Conservation (phyloP, 2,797 vertebrate genomes). For the Enteromius argenteus region DNA sequence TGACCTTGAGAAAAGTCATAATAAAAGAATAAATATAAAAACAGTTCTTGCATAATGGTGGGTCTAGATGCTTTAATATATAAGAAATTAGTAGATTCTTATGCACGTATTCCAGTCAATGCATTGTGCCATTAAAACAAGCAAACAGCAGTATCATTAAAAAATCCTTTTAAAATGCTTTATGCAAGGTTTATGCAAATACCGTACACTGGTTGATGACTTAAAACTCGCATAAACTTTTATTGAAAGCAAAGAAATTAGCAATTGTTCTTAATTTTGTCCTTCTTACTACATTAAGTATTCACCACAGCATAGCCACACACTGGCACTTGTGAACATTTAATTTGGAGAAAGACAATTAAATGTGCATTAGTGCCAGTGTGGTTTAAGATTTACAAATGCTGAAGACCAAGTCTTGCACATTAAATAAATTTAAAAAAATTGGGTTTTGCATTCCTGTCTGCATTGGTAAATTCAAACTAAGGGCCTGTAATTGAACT, state of each 20-base stretch:
- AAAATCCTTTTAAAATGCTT: constrained; percentile 4
- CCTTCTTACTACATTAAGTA: constrained; percentile 16
- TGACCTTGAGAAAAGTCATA: constrained; percentile 16
- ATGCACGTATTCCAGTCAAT: background rate
- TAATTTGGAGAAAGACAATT: constrained; percentile 30
- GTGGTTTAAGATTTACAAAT: constrained; percentile 23
- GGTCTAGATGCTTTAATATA: background rate
- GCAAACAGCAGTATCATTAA: background rate
- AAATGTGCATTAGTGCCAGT: constrained; percentile 40
- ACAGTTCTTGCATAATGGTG: background rate
- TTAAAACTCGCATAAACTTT: constrained; percentile 6
- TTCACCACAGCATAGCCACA: constrained; percentile 23
- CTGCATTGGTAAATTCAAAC: background rate
- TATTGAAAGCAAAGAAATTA: background rate
- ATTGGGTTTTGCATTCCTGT: constrained; percentile 1
- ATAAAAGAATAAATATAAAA: constrained; percentile 14
- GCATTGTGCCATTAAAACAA: background rate
- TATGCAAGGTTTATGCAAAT: constrained; percentile 1
- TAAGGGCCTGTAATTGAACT: constrained; percentile 4
- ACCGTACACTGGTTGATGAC: background rate
- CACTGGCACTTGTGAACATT: constrained; percentile 5
- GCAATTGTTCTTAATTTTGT: constrained; percentile 2
- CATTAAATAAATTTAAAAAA: constrained; percentile 18
- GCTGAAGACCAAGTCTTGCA: constrained; percentile 7
- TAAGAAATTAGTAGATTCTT: background rate